phyloP scores from a whole-genome alignment of 2,888 invertebrate species.

The Bellardia bayeri region DNA sequence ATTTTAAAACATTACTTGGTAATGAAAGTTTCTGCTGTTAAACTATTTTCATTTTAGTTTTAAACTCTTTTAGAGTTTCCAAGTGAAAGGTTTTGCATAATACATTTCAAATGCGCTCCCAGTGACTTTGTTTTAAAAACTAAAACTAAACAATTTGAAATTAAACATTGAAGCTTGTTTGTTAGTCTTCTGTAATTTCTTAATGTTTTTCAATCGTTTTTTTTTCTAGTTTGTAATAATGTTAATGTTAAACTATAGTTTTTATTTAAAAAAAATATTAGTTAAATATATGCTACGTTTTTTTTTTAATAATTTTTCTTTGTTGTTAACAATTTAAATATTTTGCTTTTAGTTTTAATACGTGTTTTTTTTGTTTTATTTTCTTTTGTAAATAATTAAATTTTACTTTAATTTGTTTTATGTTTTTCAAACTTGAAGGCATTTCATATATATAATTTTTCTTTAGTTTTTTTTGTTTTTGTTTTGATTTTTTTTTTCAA shows the following conservation, averaged over 20 bases:
- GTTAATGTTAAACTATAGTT: slow-evolving; percentile 39
- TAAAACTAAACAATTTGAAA: not conserved
- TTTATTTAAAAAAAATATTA: slow-evolving; percentile 29
- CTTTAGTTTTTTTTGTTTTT: slow-evolving; percentile 18
- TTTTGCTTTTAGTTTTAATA: slow-evolving; percentile 28
- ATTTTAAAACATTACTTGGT: too few species aligned
- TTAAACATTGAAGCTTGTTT: slow-evolving; percentile 11
- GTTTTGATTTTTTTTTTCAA: slow-evolving; percentile 49
- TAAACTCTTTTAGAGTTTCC: too few species aligned
- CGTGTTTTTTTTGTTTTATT: slow-evolving; percentile 26
- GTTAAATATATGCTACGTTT: slow-evolving; percentile 42
- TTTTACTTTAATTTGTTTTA: slow-evolving; percentile 59
- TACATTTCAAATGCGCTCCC: too few species aligned
- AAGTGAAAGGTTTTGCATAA: too few species aligned
- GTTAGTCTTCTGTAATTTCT: not conserved
- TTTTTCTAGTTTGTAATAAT: slow-evolving; percentile 4
- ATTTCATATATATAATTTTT: slow-evolving; percentile 55
- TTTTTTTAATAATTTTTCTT: slow-evolving; percentile 27
- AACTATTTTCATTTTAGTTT: too few species aligned
- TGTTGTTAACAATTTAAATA: slow-evolving; percentile 48
- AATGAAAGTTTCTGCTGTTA: too few species aligned
- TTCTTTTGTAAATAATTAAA: slow-evolving; percentile 59
- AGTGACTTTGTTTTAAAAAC: not conserved
- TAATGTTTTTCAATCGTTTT: not conserved
- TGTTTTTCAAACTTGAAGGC: slow-evolving; percentile 73